These are phyloP conservation scores for Turnix velox DNA, from an alignment of 2,113 vertebrate genomes.

Conservation along the genomic window DNA sequence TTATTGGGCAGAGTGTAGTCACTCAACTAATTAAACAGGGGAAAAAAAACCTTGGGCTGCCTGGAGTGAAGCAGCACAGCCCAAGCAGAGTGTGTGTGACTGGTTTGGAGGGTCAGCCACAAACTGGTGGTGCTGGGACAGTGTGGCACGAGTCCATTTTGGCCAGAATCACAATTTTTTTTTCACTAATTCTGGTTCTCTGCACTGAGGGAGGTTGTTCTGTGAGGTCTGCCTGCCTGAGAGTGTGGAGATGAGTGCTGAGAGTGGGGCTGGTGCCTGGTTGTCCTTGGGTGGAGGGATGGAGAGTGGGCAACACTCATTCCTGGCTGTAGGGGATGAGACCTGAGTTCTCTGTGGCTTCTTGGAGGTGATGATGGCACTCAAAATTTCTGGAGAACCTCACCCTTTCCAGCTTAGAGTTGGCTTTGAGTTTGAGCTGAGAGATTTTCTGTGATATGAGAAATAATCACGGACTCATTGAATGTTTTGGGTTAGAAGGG, in stretches of 20 bases:
- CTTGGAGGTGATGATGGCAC: not conserved
- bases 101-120: fast-evolving
- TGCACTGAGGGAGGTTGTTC: not conserved
- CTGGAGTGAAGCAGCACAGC: not conserved
- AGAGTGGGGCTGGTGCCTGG: fast-evolving
- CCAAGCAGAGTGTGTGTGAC: fast-evolving
- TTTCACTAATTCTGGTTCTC: not conserved
- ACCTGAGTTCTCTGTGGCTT: fast-evolving
- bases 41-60: not conserved
- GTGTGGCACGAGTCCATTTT: fast-evolving
- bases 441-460: no score
- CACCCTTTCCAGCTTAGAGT: not conserved
- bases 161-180: not conserved
- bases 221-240: not conserved
- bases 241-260: fast-evolving
- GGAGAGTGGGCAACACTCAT: fast-evolving
- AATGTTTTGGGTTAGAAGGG: no score
- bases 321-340: not conserved
- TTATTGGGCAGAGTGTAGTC: slow-evolving; percentile 37
- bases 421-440: no score
- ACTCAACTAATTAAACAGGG: slow-evolving; percentile 46
- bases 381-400: not conserved
- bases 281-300: fast-evolving
- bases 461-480: no score
- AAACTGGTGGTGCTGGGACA: not conserved